Evolutionary conservation across 2,888 invertebrate species (phyloP).

Genomic region (Euphydryas editha): DNA sequence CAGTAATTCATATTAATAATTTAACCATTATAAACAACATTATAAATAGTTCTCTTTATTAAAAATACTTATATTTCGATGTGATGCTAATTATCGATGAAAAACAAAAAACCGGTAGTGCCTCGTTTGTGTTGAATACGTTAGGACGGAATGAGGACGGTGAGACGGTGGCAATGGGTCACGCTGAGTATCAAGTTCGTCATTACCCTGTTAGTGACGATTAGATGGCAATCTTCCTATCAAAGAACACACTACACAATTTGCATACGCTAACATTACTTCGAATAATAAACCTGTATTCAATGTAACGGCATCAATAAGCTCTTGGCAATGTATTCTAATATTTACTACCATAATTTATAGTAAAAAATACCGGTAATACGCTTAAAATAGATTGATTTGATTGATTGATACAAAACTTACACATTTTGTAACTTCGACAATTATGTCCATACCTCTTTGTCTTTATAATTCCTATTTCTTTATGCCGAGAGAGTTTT

Average conservation of each 20-base stretch:
- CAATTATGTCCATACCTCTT: too few species aligned
- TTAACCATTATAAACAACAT: too few species aligned
- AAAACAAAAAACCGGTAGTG: constrained; percentile 8
- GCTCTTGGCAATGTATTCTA: not conserved
- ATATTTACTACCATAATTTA: not conserved
- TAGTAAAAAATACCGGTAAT: constrained; percentile 15
- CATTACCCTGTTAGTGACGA: constrained; percentile 75
- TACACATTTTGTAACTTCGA: too few species aligned
- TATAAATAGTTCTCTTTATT: too few species aligned
- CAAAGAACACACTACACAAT: constrained; percentile 61
- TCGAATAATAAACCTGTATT: constrained; percentile 39
- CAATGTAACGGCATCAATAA: not conserved
- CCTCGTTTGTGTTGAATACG: not conserved
- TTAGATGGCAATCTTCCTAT: constrained; percentile 74
- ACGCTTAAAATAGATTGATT: too few species aligned
- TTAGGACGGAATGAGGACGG: constrained; percentile 10
- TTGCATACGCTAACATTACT: constrained; percentile 50
- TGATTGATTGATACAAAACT: too few species aligned
- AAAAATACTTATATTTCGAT: too few species aligned
- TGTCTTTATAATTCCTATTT: not conserved
- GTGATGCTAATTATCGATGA: not conserved
- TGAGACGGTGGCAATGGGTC: constrained; percentile 58
- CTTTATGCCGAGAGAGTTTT: not conserved
- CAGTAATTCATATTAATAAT: too few species aligned
- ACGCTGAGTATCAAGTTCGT: constrained; percentile 65